Percentiles rank a stretch among this genome's conserved stretches.
Conservation (phyloP, 2,888 invertebrate species). For the Eristalis arbustorum region DNA sequence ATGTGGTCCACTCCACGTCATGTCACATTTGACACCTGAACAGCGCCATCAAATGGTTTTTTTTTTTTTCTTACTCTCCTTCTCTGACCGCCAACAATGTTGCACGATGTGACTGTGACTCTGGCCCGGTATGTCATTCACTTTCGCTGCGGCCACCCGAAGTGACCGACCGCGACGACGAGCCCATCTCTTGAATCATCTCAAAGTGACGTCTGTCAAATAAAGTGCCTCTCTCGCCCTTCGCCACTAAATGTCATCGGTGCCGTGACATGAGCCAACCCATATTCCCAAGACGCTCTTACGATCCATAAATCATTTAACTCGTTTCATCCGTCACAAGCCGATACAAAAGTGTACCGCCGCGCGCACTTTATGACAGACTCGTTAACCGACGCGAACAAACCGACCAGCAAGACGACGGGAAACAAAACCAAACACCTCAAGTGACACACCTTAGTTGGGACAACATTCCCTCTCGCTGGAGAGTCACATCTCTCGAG, state of each 20-base stretch:
- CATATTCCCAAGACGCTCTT: constrained; percentile 2
- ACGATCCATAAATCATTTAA: constrained; percentile 17
- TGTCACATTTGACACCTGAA: background rate
- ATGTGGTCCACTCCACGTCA: background rate
- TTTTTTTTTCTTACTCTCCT: too few species aligned
- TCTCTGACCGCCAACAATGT: background rate
- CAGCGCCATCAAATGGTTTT: background rate
- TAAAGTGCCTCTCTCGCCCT: background rate
- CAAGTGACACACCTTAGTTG: constrained; percentile 21
- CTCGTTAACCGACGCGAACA: constrained; percentile 4
- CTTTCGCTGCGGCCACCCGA: background rate
- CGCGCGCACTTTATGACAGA: background rate
- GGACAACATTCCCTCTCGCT: background rate
- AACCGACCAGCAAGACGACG: background rate
- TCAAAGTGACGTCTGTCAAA: background rate
- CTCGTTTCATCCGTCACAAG: constrained; percentile 6
- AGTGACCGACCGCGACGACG: background rate
- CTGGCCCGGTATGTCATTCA: background rate
- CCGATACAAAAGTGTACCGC: background rate
- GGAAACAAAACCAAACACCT: background rate
- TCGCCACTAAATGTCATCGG: constrained; percentile 1
- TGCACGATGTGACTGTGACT: background rate
- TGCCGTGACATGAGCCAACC: background rate
- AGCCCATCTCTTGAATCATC: background rate
- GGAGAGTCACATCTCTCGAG: background rate